Conservation (phyloP, 2,797 vertebrate genomes). For the Sebastes alutus region DNA sequence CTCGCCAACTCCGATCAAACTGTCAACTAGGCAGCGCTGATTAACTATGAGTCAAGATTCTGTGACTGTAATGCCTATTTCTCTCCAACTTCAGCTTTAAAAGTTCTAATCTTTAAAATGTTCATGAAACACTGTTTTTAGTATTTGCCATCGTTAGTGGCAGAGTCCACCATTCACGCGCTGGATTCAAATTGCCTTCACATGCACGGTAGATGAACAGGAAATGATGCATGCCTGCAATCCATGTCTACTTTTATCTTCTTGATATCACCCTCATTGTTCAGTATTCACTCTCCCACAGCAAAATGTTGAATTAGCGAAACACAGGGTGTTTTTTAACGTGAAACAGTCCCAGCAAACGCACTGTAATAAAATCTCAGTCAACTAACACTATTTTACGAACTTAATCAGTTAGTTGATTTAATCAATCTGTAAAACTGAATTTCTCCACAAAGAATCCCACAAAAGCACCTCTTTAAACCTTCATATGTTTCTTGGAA, state of each 20-base stretch:
- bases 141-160: neutral
- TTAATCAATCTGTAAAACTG: too few species aligned
- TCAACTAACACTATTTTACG: neutral
- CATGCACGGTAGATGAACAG: neutral
- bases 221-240: neutral
- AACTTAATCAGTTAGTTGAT: too few species aligned
- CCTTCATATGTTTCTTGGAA: too few species aligned
- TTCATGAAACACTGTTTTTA: neutral
- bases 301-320: neutral
- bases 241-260: neutral
- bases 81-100: too few species aligned
- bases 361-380: too few species aligned
- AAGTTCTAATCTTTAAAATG: neutral
- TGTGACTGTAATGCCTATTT: too few species aligned
- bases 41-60: too few species aligned
- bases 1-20: too few species aligned
- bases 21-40: too few species aligned
- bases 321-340: neutral
- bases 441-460: too few species aligned
- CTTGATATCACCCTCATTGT: neutral
- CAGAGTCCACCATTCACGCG: neutral
- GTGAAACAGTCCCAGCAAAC: neutral
- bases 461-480: too few species aligned
- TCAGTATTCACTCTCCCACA: neutral
- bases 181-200: neutral